Evolutionary conservation across 2,888 invertebrate genomes (phyloP), one percentile per base, ranked within the genome.

Genomic region (Acronicta aceris): DNA sequence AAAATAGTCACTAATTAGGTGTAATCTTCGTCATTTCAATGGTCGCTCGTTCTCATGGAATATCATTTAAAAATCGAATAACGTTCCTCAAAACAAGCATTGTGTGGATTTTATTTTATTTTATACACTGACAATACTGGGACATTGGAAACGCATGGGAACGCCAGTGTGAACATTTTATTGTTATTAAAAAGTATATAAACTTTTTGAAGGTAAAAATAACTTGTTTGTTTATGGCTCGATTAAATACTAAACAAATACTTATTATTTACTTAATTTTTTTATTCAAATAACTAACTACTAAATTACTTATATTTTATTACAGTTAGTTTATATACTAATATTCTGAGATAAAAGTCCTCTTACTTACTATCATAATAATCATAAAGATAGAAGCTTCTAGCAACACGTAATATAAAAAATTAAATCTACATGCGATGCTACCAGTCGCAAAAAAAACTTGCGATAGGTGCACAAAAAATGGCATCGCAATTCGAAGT

Each of bases 121-220:
- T 75, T 73, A 74, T 54, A n/a, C 53, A 54, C 50, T 68, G 68
- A 80, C 80, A 81, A 81, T 81, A 72, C 78, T 76, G 81, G 30
- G 79, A 81, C 71, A 70, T 63, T 65, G 63, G 69, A 74, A 72
- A 76, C 71, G 66, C 68, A 68, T 76, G 75, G 50, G 79, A 80
- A 69, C 60, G 30, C 17, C 68, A 61, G 53, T 69, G 75, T 53
- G 71, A 74, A 76, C 66, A 71, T 66, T 63, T 71, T 54, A 78
- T 79, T 72, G 74, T 67, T 68, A 63, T 65, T 63, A 57, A 57
- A 59, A 60, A 58, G 57, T 67, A 67, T 67, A 71, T 50, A 73
- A 59, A 65, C 47, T 63, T 68, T 67, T 59, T 55, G 50, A 41
- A 51, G 40, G 45, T 48, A 46, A 61, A 71, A 67, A 65, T 54